These are phyloP conservation scores for Liparis tanakae DNA, from an alignment of 2,797 vertebrate genomes.

Conservation along the genomic window DNA sequence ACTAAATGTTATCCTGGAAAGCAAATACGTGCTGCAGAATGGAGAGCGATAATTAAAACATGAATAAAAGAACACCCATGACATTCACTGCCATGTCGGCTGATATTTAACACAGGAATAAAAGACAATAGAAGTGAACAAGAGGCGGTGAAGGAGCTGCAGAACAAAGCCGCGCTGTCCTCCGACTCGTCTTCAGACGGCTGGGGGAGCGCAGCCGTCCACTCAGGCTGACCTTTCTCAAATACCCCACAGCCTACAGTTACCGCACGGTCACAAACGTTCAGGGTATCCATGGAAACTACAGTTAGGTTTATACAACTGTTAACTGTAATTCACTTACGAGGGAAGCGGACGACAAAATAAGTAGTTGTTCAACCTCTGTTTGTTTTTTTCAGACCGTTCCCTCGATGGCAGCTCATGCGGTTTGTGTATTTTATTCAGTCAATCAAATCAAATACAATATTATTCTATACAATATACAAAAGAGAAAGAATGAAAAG, in stretches of 20 bases:
- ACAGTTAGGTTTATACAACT: background rate
- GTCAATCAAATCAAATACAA: no score
- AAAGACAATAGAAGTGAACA: conserved; percentile 46
- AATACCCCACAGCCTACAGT: conserved; percentile 39
- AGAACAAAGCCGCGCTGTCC: conserved; percentile 55
- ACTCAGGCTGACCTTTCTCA: conserved; percentile 53
- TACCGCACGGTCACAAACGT: conserved; percentile 13
- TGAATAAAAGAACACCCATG: conserved; percentile 43
- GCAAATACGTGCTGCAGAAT: conserved; percentile 1
- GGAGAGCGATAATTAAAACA: conserved; percentile 11
- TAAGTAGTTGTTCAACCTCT: conserved; percentile 12
- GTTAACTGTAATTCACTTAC: background rate
- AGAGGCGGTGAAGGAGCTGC: conserved; percentile 23
- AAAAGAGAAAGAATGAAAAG: no score
- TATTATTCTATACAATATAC: no score
- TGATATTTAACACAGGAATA: conserved; percentile 47
- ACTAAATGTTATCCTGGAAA: background rate
- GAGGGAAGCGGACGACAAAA: conserved; percentile 18
- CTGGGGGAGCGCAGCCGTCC: conserved; percentile 26
- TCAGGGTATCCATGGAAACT: conserved; percentile 51
- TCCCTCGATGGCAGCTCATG: conserved; percentile 3
- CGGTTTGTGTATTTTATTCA: background rate
- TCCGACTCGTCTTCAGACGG: conserved; percentile 36
- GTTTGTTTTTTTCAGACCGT: conserved; percentile 12
- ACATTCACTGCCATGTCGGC: conserved; percentile 47